Base-by-base conservation (phyloP, 1,140 invertebrate genomes). In the Paralvinella palmiformis region DNA sequence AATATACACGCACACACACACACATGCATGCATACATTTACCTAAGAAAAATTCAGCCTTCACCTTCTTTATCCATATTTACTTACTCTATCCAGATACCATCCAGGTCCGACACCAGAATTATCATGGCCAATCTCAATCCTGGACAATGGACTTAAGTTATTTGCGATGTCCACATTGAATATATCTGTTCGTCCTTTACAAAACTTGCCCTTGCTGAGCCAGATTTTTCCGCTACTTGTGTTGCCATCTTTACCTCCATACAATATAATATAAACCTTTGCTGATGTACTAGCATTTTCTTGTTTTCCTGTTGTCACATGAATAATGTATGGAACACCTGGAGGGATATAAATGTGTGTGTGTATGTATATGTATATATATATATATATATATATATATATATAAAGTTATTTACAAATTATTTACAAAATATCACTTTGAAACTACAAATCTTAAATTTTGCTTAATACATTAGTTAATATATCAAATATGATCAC, bases 111-210 rank as follows among this genome's bases (percentile, higher is more conserved):
- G 1, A 65, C 44, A 0, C 80, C 80, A 32, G 57, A 72, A 64
- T 80, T 73, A 66, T 82, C 79, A 68, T 81, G 79, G 7, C 80
- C 79, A 17, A 81, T 69, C 29, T 79, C 77, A 35, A 82, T 65
- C 44, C 70, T 66, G 13, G 74, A 68, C 15, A 82, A 59, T 0
- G 80, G 80, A 66, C 77, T 80, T 24, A 82, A 24, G 69, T 72
- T 68, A 31, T 71, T 71, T 15, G 68, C 68, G 10, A 79, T 67
- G 24, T 76, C 73, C 33, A 82, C 70, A 37, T 75, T 74, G 62
- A 79, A 79, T 15, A 75, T 73, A 65, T 80, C 73, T 3, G 76
- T 77, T 58, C 70, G 71, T 33, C 71, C 73, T 33, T 72, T 64
- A 52, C 77, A 69, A 66, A 81, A 81, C 29, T 75, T 74, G 1